Evolutionary conservation across 2,797 vertebrate species (phyloP), one percentile per base, ranked within the genome.

Genomic region (Cyclura pinguis): DNA sequence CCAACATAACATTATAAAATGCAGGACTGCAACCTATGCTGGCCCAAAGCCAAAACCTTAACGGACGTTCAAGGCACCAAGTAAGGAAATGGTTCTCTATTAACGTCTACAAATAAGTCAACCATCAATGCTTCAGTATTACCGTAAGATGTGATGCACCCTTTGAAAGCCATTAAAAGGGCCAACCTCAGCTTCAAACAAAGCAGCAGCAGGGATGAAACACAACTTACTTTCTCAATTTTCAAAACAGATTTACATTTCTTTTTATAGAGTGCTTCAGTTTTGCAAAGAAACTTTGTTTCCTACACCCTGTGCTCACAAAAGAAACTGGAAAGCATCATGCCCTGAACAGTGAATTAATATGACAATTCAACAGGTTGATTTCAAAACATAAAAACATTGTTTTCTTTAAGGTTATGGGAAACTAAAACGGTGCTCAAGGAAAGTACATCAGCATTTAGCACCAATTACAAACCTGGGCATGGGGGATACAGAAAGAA

Each of bases 31-130:
- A 96, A 94, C 93, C 62, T 87, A 88, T 93, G 89, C 90, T 95
- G 97, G 97, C 94, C 93, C 88, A 89, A 86, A 94, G 96, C 95
- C 97, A 96, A 90, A 14, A 5, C 67, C 93, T 94, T 97, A 98
- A 98, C 97, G 97, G 97, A 89, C 93, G 93, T 95, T 94, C 92
- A 96, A 91, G 96, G 97, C 94, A 94, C 96, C 94, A 95, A 96
- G 94, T 93, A 96, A 97, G 97, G 97, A 97, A 97, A 97, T 97
- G 96, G 93, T 88, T 95, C 93, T 96, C 94, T 97, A 97, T 97
- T 97, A 97, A 96, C 42, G 95, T 90, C 96, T 96, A 96, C 96
- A 96, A 97, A 96, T 96, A 97, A 97, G 96, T 96, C 97, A 97
- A 96, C 97, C 97, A 97, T 97, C 97, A 95, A 97, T 97, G 97